Base-by-base conservation (phyloP, 2,888 invertebrate genomes). In the Ochlodes sylvanus region DNA sequence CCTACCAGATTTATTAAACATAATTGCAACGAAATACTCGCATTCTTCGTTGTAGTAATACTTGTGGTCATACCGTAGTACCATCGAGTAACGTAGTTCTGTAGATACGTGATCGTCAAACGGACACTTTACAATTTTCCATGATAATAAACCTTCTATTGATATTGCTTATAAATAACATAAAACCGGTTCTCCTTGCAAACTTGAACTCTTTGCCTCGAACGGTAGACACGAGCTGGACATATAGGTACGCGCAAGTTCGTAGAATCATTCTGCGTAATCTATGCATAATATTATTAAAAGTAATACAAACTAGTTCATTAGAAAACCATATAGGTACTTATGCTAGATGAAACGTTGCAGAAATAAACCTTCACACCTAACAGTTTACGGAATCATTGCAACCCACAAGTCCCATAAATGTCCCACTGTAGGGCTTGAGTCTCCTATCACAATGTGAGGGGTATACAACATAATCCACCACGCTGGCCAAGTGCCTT, bases 111-210 rank as follows among this genome's bases (percentile, higher is more conserved):
- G 57, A n/a, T 41, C 7, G 6, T 34, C 10, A n/a, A 21, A 21
- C 14, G 21, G 42, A n/a, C 21, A 50, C 56, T 32, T 34, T n/a
- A 44, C 47, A 56, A 64, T 57, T 64, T 57, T 64, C 63, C 63
- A 64, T 27, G 14, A 32, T n/a, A 64, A 14, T 57, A 63, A 34
- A 17, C 38, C 41, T 64, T 15, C 12, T 55, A 56, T 57, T 56
- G 64, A 47, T 47, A 64, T 57, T 57, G 50, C 19, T 50, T 62
- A 12, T 50, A 62, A 47, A 64, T 57, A 19, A 47, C 17, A 64
- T 57, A 42, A 9, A 41, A 79, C 79, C 66, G 69, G 82, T 78
- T 80, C 74, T 78, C 77, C 78, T 75, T 79, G 77, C 73, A 72
- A 58, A 74, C 72, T 75, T 80, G 79, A 80, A 82, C 78, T 77